phyloP scores from a whole-genome alignment of 2,797 vertebrate species.

The Hoplostethus mediterraneus region DNA sequence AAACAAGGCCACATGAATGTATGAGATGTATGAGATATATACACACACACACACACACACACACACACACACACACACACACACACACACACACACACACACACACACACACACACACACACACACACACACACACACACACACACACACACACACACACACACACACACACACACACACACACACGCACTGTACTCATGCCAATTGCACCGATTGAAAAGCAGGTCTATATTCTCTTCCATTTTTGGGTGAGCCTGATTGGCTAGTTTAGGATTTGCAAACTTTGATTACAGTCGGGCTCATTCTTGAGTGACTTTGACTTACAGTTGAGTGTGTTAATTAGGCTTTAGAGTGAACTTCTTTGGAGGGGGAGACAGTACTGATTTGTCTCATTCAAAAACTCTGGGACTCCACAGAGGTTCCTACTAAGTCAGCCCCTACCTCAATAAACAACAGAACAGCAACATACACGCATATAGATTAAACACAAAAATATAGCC shows the following conservation, averaged over 20 bases:
- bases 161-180: too few species aligned
- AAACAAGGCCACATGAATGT: conserved; percentile 10
- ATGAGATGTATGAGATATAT: too few species aligned
- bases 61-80: too few species aligned
- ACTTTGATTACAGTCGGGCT: conserved; percentile 46
- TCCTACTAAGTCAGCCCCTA: conserved; percentile 4
- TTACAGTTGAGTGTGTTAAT: conserved; percentile 45
- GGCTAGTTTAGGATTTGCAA: conserved; percentile 34
- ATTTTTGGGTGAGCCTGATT: background rate
- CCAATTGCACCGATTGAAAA: background rate
- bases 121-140: too few species aligned
- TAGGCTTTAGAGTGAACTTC: conserved; percentile 35
- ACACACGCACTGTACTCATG: background rate
- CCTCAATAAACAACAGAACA: conserved; percentile 10
- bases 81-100: too few species aligned
- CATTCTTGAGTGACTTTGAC: conserved; percentile 32
- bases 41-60: too few species aligned
- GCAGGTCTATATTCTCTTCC: background rate
- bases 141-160: too few species aligned
- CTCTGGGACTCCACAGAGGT: background rate
- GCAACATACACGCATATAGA: conserved; percentile 11
- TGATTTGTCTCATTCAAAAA: background rate
- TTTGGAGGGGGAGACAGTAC: conserved; percentile 8
- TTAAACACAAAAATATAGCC: conserved; percentile 9
- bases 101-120: too few species aligned